Evolutionary conservation across 2,888 invertebrate species (phyloP).

Genomic region (Aphelenchoides bicaudatus): DNA sequence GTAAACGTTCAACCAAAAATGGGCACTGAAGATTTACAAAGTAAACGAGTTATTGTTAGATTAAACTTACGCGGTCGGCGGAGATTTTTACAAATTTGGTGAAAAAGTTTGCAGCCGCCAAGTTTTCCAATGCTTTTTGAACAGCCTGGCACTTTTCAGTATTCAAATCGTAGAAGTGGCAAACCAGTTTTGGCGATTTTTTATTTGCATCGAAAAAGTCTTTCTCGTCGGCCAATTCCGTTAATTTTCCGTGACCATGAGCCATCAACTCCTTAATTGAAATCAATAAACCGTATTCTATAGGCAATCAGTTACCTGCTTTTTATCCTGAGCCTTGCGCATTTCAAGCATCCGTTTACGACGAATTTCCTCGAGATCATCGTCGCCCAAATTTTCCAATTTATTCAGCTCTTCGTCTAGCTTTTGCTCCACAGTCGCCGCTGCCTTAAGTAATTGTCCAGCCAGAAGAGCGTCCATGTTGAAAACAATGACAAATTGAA

Average conservation of each 20-base stretch:
- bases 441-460: slow-evolving; percentile 23
- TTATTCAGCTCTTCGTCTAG: slow-evolving; percentile 24
- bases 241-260: slow-evolving; percentile 27
- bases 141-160: slow-evolving; percentile 24
- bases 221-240: slow-evolving; percentile 22
- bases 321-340: slow-evolving; percentile 23
- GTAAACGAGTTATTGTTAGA: not conserved
- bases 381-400: slow-evolving; percentile 26
- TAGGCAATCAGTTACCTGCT: slow-evolving; percentile 17
- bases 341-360: slow-evolving; percentile 28
- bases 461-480: slow-evolving; percentile 16
- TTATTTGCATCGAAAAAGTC: slow-evolving; percentile 29
- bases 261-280: slow-evolving; percentile 18
- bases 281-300: too few relatives aligned
- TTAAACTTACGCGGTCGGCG: slow-evolving; percentile 22
- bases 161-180: slow-evolving; percentile 23
- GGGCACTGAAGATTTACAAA: slow-evolving; percentile 19
- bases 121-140: slow-evolving; percentile 21
- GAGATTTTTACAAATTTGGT: slow-evolving; percentile 22
- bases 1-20: slow-evolving; percentile 27
- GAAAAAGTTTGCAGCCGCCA: slow-evolving; percentile 23
- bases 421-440: slow-evolving; percentile 29
- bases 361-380: slow-evolving; percentile 28
- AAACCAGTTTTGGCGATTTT: slow-evolving; percentile 24
- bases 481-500: too few relatives aligned